Evolutionary conservation across 1,140 invertebrate genomes (phyloP).

Genomic region (Apis laboriosa): DNA sequence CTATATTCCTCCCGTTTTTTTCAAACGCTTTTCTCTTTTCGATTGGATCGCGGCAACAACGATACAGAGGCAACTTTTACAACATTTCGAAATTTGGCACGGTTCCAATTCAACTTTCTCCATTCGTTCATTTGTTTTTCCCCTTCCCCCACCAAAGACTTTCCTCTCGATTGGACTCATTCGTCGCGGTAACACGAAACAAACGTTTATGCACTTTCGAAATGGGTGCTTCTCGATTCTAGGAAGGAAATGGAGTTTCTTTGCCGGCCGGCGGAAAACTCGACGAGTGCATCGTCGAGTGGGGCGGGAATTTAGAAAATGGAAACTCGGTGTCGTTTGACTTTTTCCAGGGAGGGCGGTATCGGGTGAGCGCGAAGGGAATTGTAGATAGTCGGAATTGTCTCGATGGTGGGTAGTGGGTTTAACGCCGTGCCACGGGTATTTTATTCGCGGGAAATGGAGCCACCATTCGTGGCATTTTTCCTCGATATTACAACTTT

Average conservation of each 20-base stretch:
- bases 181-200: background rate
- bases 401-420: background rate
- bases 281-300: background rate
- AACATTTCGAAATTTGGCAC: background rate
- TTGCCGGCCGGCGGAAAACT: background rate
- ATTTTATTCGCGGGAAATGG: conserved; percentile 18
- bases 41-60: too few relatives aligned
- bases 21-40: too few relatives aligned
- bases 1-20: too few relatives aligned
- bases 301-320: background rate
- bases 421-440: conserved; percentile 15
- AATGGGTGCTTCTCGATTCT: background rate
- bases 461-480: background rate
- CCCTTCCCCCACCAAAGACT: too few relatives aligned
- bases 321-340: background rate
- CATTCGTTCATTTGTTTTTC: conserved; percentile 2
- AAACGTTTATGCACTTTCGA: background rate
- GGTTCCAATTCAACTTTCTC: background rate
- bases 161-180: background rate
- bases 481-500: conserved; percentile 41
- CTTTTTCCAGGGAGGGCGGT: background rate
- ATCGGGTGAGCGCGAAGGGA: background rate
- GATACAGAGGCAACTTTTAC: too few relatives aligned
- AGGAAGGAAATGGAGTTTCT: background rate
- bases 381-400: conserved; percentile 10